These are phyloP conservation scores for Eublepharis macularius DNA, from an alignment of 2,113 vertebrate species.

Conservation along the genomic window DNA sequence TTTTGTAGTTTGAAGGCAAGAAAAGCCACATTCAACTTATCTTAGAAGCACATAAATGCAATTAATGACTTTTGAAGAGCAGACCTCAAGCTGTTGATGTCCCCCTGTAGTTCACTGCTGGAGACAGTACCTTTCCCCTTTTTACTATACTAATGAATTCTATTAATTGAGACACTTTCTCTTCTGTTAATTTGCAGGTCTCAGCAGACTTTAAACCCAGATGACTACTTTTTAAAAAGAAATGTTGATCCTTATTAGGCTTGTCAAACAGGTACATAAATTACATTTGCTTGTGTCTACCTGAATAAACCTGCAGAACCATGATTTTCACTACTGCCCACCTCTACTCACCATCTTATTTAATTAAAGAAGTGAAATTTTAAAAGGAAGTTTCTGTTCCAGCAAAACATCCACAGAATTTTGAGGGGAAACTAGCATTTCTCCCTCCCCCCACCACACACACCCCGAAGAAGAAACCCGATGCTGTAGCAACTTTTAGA, in stretches of 20 bases:
- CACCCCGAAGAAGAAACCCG: no score
- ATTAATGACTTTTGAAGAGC: conserved; percentile 3
- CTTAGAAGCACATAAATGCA: conserved; percentile 13
- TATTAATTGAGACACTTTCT: conserved; percentile 32
- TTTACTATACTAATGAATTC: background rate
- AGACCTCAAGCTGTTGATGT: conserved; percentile 27
- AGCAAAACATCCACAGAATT: background rate
- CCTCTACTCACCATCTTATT: no score
- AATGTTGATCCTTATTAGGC: conserved; percentile 27
- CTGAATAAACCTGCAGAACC: background rate
- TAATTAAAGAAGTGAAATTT: no score
- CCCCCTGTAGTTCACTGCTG: background rate
- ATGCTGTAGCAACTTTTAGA: no score
- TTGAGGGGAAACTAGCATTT: no score
- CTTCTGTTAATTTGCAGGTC: conserved; percentile 16
- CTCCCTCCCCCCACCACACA: no score
- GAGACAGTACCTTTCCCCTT: background rate
- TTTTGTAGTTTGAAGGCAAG: background rate
- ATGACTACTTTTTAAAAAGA: background rate
- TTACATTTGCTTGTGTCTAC: background rate
- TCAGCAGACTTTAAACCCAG: conserved; percentile 22
- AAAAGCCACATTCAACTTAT: background rate
- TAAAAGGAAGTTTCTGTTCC: no score
- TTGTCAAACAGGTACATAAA: conserved; percentile 5
- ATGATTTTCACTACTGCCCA: background rate